Evolutionary conservation across 1,140 invertebrate species (phyloP).

Genomic region (Apis florea): DNA sequence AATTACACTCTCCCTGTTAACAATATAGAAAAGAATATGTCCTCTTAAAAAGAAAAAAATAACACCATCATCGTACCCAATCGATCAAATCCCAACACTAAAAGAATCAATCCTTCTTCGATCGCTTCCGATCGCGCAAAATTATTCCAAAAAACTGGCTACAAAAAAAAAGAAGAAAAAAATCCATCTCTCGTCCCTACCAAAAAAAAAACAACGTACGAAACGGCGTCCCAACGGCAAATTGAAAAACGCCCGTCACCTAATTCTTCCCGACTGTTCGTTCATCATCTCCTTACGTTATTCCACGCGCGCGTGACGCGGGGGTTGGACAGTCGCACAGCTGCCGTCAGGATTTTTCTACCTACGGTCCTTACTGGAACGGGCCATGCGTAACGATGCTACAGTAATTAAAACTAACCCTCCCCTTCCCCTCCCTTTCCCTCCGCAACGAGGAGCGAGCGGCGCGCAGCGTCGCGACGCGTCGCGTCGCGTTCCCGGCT

Average conservation of each 20-base stretch:
- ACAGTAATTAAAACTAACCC: slow-evolving; percentile 74
- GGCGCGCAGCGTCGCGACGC: slow-evolving; percentile 1
- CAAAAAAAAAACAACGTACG: too few relatives aligned
- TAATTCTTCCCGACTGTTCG: slow-evolving; percentile 52
- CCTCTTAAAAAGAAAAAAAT: too few relatives aligned
- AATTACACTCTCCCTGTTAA: too few relatives aligned
- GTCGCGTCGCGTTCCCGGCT: slow-evolving; percentile 14
- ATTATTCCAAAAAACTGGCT: too few relatives aligned
- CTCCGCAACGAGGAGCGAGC: neutral
- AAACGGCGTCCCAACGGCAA: neutral
- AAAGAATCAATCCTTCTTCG: too few relatives aligned
- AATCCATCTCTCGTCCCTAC: neutral
- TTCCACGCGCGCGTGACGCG: slow-evolving; percentile 28
- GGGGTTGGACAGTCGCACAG: slow-evolving; percentile 50
- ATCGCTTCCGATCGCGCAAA: too few relatives aligned
- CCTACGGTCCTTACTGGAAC: slow-evolving; percentile 64
- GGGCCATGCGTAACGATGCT: slow-evolving; percentile 72
- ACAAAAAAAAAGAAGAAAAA: too few relatives aligned
- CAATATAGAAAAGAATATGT: too few relatives aligned
- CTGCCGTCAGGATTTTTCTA: slow-evolving; percentile 68
- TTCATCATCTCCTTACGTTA: slow-evolving; percentile 50
- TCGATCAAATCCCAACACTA: too few relatives aligned
- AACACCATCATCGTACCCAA: too few relatives aligned
- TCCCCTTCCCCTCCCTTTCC: neutral
- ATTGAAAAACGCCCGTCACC: slow-evolving; percentile 31